phyloP scores from a whole-genome alignment of 2,797 vertebrate genomes.

The Falco peregrinus region DNA sequence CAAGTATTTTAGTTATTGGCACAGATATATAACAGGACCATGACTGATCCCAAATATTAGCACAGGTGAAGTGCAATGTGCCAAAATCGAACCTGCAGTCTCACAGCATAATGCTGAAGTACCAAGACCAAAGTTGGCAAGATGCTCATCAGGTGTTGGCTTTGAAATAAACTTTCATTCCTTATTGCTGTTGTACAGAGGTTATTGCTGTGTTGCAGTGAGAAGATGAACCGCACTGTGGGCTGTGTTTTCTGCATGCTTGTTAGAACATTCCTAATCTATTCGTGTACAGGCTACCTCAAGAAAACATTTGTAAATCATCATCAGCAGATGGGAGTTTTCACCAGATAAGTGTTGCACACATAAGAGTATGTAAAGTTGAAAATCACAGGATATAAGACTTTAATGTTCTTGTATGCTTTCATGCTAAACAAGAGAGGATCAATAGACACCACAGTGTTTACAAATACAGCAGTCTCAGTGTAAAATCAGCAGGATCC shows the following conservation, averaged over 20 bases:
- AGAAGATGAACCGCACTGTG: not conserved
- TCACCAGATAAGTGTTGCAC: not conserved
- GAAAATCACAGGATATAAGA: not conserved
- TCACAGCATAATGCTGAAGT: not conserved
- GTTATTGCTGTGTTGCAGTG: not conserved
- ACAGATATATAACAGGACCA: not conserved
- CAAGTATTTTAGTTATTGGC: not conserved
- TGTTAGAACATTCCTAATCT: not conserved
- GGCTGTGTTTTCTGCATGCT: not conserved
- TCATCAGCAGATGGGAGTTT: not conserved
- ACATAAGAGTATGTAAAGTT: not conserved
- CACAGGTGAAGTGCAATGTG: not conserved
- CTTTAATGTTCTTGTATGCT: not conserved
- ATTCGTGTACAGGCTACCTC: constrained; percentile 8
- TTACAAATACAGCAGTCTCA: not conserved
- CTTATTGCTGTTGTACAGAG: not conserved
- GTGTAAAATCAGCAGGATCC: not conserved
- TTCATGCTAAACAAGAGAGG: not conserved
- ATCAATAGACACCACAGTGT: not conserved
- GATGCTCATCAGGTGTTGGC: not conserved
- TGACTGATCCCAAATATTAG: not conserved
- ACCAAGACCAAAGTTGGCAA: not conserved
- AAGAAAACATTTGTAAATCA: not conserved
- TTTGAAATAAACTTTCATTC: not conserved
- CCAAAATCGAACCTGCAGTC: not conserved